Evolutionary conservation across 1,140 invertebrate species (phyloP).

Genomic region (Trachelipus rathkii): DNA sequence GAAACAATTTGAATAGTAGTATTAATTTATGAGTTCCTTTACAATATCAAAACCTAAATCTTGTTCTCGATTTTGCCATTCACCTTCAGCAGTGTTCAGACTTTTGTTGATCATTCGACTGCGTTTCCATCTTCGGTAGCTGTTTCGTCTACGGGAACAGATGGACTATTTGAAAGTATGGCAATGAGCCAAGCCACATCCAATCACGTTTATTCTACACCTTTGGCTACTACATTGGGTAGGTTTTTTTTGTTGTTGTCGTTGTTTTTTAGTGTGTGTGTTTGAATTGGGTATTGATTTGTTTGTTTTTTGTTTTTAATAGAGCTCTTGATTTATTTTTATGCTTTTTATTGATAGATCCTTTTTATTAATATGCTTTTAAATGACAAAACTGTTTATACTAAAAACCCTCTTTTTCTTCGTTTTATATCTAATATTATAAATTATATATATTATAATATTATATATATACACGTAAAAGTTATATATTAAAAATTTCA

Average conservation of each 20-base stretch:
- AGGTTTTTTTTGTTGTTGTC: slow-evolving; percentile 48
- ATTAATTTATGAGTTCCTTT: neutral
- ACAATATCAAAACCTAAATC: neutral
- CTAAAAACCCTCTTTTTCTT: no score
- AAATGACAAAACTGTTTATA: no score
- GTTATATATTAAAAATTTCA: no score
- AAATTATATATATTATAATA: no score
- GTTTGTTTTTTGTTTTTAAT: no score
- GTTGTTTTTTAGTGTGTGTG: neutral
- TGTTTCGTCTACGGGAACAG: slow-evolving; percentile 54
- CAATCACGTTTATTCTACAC: slow-evolving; percentile 68
- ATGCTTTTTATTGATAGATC: no score
- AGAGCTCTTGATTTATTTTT: no score
- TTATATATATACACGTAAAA: no score
- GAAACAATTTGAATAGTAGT: neutral
- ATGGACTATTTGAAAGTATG: slow-evolving; percentile 67
- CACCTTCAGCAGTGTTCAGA: slow-evolving; percentile 52
- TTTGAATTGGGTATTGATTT: no score
- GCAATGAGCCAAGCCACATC: slow-evolving; percentile 68
- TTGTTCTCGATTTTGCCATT: neutral
- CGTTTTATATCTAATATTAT: no score
- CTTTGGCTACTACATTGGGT: slow-evolving; percentile 68
- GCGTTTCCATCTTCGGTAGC: slow-evolving; percentile 59
- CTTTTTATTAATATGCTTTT: no score
- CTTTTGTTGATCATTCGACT: slow-evolving; percentile 53